phyloP scores from a whole-genome alignment of 2,888 invertebrate genomes.

The Pelosia muscerda region DNA sequence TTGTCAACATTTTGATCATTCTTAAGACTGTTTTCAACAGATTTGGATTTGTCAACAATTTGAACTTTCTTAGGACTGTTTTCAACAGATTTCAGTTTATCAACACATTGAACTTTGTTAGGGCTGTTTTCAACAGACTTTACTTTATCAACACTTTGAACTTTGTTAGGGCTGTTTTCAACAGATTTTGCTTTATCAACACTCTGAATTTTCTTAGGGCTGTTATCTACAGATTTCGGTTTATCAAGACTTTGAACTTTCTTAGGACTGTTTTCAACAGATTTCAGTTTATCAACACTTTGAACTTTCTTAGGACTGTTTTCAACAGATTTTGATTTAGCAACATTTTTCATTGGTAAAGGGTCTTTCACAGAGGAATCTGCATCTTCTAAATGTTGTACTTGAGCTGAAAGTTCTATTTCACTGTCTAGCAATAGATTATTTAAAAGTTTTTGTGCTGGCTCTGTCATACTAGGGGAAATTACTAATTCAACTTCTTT shows the following conservation, averaged over 20 bases:
- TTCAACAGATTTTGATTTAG: constrained; percentile 13
- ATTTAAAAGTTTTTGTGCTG: constrained; percentile 42
- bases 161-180: constrained; percentile 14
- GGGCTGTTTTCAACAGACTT: constrained; percentile 3
- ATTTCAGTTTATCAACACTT: neutral
- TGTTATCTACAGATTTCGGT: constrained; percentile 5
- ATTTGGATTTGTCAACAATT: constrained; percentile 21
- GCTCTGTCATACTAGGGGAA: constrained; percentile 36
- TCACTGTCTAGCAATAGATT: constrained; percentile 16
- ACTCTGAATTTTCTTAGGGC: constrained; percentile 8
- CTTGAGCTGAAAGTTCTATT: constrained; percentile 31
- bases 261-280: constrained; percentile 11
- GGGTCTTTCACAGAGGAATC: constrained; percentile 57
- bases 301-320: constrained; percentile 9
- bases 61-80: constrained; percentile 15
- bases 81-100: constrained; percentile 12
- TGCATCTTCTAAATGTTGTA: constrained; percentile 47
- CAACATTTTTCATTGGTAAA: constrained; percentile 29
- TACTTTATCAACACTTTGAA: constrained; percentile 28
- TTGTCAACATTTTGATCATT: constrained; percentile 27
- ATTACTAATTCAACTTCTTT: constrained; percentile 22
- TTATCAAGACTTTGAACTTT: constrained; percentile 28
- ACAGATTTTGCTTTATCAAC: neutral
- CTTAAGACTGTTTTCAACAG: neutral
- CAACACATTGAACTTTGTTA: constrained; percentile 24